Evolutionary conservation across 2,888 invertebrate genomes (phyloP).

Genomic region (Tanypteryx hageni): DNA sequence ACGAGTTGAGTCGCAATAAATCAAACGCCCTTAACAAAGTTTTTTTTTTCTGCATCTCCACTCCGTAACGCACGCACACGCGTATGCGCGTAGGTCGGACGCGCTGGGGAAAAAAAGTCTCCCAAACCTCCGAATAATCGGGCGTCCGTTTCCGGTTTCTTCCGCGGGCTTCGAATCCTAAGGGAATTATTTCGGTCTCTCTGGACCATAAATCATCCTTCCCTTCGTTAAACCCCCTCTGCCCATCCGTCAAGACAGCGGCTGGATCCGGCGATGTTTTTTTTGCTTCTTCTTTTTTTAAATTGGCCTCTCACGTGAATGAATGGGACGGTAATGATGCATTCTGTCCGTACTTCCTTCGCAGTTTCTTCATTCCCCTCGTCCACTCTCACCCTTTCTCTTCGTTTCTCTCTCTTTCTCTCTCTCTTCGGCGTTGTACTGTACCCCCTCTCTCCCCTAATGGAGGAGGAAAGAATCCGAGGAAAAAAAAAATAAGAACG

Average conservation of each 20-base stretch:
- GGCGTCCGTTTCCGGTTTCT: neutral
- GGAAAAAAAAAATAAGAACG: too few relatives aligned
- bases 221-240: slow-evolving; percentile 6
- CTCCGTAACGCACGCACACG: neutral
- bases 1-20: slow-evolving; percentile 50
- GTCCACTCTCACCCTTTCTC: neutral
- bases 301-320: slow-evolving; percentile 38
- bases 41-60: slow-evolving; percentile 33
- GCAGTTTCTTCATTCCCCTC: neutral
- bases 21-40: slow-evolving; percentile 49
- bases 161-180: neutral
- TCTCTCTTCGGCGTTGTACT: neutral
- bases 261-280: neutral
- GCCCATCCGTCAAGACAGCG: neutral
- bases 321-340: slow-evolving; percentile 59
- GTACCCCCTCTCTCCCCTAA: neutral
- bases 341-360: neutral
- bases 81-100: neutral
- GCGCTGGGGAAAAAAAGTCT: neutral
- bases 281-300: neutral
- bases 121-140: neutral
- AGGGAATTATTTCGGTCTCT: slow-evolving; percentile 14
- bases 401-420: neutral
- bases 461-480: too few relatives aligned
- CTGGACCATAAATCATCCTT: neutral